Evolutionary conservation across 64 coral and sea anemone species (phyloP).

Genomic region (Acropora tenuis): DNA sequence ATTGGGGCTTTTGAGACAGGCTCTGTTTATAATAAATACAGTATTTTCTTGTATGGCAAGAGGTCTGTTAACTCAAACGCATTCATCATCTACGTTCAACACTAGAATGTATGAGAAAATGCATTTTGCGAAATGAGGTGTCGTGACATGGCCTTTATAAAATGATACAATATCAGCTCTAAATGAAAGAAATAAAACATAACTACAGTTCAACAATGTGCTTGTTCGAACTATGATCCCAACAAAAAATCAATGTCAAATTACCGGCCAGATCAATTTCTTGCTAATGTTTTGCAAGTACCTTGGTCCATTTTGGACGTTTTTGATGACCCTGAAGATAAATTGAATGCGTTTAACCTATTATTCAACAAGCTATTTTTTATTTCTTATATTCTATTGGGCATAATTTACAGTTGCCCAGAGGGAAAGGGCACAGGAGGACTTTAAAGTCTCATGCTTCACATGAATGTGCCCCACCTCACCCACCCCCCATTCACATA

Average conservation of each 20-base stretch:
- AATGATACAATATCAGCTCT: not conserved
- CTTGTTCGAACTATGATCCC: not conserved
- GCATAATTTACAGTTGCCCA: too few relatives aligned
- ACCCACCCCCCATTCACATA: too few relatives aligned
- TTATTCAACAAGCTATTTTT: not conserved
- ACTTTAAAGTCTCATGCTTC: too few relatives aligned
- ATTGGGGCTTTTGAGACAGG: constrained; percentile 7
- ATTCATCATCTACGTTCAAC: constrained; percentile 34
- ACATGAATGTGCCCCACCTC: too few relatives aligned
- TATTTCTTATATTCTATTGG: too few relatives aligned
- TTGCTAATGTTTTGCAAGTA: not conserved
- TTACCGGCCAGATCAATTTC: not conserved
- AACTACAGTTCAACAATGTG: not conserved
- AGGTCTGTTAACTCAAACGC: constrained; percentile 59
- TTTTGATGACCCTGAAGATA: not conserved
- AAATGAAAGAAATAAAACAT: not conserved
- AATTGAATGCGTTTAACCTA: not conserved
- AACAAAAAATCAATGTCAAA: too few relatives aligned
- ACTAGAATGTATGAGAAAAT: constrained; percentile 33
- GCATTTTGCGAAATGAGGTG: constrained; percentile 29
- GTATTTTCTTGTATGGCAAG: constrained; percentile 55
- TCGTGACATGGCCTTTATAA: constrained; percentile 39
- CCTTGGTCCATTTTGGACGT: not conserved
- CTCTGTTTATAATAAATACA: constrained; percentile 46
- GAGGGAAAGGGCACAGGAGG: too few relatives aligned